Percentiles rank a stretch among this genome's conserved stretches.
Evolutionary conservation across 2,797 vertebrate species (phyloP).

Genomic region (Bradypus variegatus): DNA sequence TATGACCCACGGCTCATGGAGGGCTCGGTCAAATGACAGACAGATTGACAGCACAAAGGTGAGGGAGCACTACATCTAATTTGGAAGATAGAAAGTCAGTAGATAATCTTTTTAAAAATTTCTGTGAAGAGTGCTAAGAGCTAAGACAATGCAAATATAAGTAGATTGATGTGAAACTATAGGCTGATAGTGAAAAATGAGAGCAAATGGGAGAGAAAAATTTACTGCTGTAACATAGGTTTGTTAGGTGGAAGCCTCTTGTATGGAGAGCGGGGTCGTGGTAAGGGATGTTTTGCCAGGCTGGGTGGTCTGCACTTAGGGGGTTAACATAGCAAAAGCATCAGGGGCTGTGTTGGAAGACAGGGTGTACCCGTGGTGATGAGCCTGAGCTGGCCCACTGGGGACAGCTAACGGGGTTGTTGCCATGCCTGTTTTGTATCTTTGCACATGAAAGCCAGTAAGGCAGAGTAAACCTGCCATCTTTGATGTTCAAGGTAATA

Average conservation of each 20-base stretch:
- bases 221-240: rapidly evolving
- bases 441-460: background rate
- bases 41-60: background rate
- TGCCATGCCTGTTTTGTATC: background rate
- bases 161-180: background rate
- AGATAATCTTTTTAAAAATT: background rate
- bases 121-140: background rate
- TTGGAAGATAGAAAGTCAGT: background rate
- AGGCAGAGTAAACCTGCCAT: background rate
- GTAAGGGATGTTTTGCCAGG: background rate
- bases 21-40: background rate
- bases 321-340: background rate
- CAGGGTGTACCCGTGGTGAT: background rate
- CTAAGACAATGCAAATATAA: background rate
- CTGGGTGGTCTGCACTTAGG: background rate
- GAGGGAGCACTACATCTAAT: background rate
- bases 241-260: background rate
- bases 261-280: background rate
- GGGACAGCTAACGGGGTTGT: too few relatives aligned
- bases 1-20: background rate
- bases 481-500: background rate
- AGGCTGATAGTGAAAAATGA: background rate
- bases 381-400: background rate
- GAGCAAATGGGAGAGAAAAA: rapidly evolving
- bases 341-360: background rate